Conservation (phyloP, 2,113 vertebrate genomes). For the Tylochromis polylepis region DNA sequence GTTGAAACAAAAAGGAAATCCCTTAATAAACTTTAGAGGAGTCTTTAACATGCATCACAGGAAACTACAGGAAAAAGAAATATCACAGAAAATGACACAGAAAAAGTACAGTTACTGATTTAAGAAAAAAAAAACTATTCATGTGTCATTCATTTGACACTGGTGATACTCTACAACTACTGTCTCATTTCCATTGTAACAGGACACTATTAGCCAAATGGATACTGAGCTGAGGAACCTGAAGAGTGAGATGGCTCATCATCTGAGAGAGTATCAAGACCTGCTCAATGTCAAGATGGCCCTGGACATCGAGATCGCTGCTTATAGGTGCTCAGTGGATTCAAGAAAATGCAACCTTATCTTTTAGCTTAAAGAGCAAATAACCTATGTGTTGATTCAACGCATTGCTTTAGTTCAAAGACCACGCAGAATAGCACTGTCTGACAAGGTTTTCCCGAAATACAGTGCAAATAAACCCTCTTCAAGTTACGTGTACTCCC, state of each 20-base stretch:
- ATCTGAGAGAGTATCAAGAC: slow-evolving; percentile 91
- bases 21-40: not conserved
- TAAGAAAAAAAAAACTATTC: not conserved
- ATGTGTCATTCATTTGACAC: not conserved
- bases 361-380: not conserved
- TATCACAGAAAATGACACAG: not conserved
- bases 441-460: not conserved
- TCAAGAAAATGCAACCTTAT: not conserved
- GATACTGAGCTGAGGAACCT: slow-evolving; percentile 84
- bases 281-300: slow-evolving; percentile 95
- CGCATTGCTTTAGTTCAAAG: not conserved
- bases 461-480: not conserved
- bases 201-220: slow-evolving; percentile 85
- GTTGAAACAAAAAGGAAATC: not conserved
- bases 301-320: slow-evolving; percentile 90
- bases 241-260: slow-evolving; percentile 88
- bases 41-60: not conserved
- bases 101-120: not conserved
- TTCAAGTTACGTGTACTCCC: not conserved
- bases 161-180: not conserved
- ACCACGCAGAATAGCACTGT: not conserved
- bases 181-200: not conserved
- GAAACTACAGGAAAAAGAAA: not conserved
- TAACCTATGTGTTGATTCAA: not conserved
- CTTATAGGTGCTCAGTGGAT: slow-evolving; percentile 81